phyloP scores from a whole-genome alignment of 2,888 invertebrate species.

The Sarcophaga subvicina region DNA sequence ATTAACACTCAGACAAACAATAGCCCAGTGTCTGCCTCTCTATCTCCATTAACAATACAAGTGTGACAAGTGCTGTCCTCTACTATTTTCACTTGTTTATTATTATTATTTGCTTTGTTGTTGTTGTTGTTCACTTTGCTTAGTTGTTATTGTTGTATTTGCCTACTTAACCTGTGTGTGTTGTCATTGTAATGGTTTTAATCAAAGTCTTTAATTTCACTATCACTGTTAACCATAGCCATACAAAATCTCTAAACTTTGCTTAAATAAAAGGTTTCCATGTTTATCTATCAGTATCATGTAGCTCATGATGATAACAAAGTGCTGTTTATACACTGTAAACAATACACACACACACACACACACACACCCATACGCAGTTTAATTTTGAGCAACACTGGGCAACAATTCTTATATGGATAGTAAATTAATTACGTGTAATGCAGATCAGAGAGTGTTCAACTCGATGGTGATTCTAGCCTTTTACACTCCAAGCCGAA shows the following conservation, averaged over 20 bases:
- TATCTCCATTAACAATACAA: slow-evolving; percentile 43
- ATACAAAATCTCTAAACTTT: slow-evolving; percentile 10
- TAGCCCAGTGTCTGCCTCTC: not conserved
- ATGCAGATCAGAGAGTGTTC: too few species aligned
- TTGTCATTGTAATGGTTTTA: slow-evolving; percentile 49
- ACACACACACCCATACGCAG: not conserved
- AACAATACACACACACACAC: slow-evolving; percentile 19
- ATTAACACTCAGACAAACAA: too few species aligned
- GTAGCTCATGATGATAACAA: slow-evolving; percentile 26
- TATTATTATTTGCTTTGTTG: not conserved
- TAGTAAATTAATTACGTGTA: too few species aligned
- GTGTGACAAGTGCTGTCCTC: slow-evolving; percentile 4
- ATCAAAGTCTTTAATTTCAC: slow-evolving; percentile 49
- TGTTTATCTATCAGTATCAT: not conserved
- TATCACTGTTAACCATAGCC: slow-evolving; percentile 22
- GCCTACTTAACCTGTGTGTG: slow-evolving; percentile 4
- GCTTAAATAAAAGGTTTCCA: slow-evolving; percentile 17
- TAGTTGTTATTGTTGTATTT: not conserved
- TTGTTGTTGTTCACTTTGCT: slow-evolving; percentile 1
- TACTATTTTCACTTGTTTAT: not conserved
- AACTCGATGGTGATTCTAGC: too few species aligned
- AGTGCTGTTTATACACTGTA: slow-evolving; percentile 46
- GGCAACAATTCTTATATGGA: not conserved
- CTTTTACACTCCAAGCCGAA: too few species aligned
- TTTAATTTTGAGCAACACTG: not conserved